Conservation (phyloP, 2,888 invertebrate species). For the Megastigmus dorsalis region DNA sequence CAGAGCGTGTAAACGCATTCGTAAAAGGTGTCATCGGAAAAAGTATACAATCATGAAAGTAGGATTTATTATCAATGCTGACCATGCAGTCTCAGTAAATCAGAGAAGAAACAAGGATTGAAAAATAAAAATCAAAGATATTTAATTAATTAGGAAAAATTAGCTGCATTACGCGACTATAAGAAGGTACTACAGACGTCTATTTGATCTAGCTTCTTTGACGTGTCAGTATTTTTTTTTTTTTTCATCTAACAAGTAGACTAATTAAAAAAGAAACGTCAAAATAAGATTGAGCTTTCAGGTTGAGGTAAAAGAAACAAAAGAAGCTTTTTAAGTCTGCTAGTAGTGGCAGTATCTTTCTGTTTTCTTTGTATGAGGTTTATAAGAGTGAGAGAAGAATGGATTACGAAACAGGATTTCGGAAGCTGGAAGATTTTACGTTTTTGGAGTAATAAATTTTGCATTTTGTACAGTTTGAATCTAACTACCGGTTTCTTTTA, state of each 20-base stretch:
- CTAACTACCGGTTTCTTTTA: too few species aligned
- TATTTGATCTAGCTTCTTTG: slow-evolving; percentile 10
- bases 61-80: slow-evolving; percentile 2
- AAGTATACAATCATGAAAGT: slow-evolving; percentile 14
- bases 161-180: slow-evolving; percentile 29
- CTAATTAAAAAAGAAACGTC: slow-evolving; percentile 16
- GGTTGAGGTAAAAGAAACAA: slow-evolving; percentile 32
- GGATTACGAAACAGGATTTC: neutral
- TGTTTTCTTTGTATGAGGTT: slow-evolving; percentile 20
- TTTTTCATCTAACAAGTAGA: neutral
- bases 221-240: slow-evolving; percentile 8
- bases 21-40: slow-evolving; percentile 22
- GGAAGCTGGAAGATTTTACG: slow-evolving; percentile 29
- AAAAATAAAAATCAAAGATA: neutral
- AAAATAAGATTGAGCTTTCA: slow-evolving; percentile 19
- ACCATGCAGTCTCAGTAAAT: slow-evolving; percentile 38
- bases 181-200: slow-evolving; percentile 12
- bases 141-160: slow-evolving; percentile 14
- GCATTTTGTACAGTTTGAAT: neutral
- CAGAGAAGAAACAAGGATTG: slow-evolving; percentile 3
- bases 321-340: slow-evolving; percentile 32
- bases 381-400: slow-evolving; percentile 19
- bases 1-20: slow-evolving; percentile 41
- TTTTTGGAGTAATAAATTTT: neutral
- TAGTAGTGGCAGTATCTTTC: slow-evolving; percentile 12